These are phyloP conservation scores for Tribolium freemani DNA, from an alignment of 2,888 invertebrate genomes.

Conservation along the genomic window DNA sequence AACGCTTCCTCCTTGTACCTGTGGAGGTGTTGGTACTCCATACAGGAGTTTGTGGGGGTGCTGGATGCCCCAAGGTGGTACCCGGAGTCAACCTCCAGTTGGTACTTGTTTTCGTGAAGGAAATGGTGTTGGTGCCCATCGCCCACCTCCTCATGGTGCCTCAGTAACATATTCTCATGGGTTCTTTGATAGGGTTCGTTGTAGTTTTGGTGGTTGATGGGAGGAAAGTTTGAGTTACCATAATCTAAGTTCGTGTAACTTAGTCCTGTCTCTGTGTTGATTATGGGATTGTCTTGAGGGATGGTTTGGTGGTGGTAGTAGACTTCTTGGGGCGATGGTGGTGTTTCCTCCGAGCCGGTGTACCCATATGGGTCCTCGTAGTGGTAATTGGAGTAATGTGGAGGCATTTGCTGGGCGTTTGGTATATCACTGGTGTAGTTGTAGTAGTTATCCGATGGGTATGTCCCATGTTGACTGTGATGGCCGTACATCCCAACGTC, in stretches of 20 bases:
- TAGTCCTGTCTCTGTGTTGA: slow-evolving; percentile 87
- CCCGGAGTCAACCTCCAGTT: slow-evolving; percentile 56
- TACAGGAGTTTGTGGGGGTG: slow-evolving; percentile 69
- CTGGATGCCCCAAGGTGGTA: slow-evolving; percentile 64
- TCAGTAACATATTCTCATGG: slow-evolving; percentile 62
- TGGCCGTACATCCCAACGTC: slow-evolving; percentile 85
- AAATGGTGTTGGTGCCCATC: slow-evolving; percentile 69
- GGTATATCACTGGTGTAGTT: slow-evolving; percentile 59
- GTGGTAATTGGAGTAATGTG: slow-evolving; percentile 65
- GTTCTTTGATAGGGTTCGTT: slow-evolving; percentile 58
- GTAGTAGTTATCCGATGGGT: slow-evolving; percentile 63
- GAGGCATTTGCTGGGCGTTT: slow-evolving; percentile 52
- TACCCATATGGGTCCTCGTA: slow-evolving; percentile 66
- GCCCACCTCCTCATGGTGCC: slow-evolving; percentile 72
- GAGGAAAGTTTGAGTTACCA: slow-evolving; percentile 68
- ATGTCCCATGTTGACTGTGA: slow-evolving; percentile 68
- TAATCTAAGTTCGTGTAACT: slow-evolving; percentile 93
- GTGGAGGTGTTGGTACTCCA: slow-evolving; percentile 74
- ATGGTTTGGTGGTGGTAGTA: slow-evolving; percentile 68
- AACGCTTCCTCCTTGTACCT: slow-evolving; percentile 75
- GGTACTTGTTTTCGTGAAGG: slow-evolving; percentile 72
- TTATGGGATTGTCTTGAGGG: slow-evolving; percentile 72
- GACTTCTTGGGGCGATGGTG: slow-evolving; percentile 66
- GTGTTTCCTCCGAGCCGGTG: slow-evolving; percentile 60
- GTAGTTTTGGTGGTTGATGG: slow-evolving; percentile 60